These are phyloP conservation scores for Dryoscopus gambensis DNA, from an alignment of 2,113 vertebrate species.

Conservation along the genomic window DNA sequence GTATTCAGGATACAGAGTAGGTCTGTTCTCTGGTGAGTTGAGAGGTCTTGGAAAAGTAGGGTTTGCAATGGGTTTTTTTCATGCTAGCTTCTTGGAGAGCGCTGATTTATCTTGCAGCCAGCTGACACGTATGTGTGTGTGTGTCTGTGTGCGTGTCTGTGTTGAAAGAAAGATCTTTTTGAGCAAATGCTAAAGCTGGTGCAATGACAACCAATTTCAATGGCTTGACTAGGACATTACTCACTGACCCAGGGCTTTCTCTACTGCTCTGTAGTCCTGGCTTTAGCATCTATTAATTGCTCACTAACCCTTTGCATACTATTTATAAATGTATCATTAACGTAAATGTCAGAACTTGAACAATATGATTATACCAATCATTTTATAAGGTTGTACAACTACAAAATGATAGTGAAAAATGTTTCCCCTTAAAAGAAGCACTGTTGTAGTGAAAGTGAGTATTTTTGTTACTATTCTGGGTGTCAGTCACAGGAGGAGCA, in stretches of 20 bases:
- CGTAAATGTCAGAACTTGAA: not conserved
- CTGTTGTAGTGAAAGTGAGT: conserved; percentile 45
- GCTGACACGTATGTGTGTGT: conserved; percentile 26
- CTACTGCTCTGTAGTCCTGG: not conserved
- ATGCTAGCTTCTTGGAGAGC: not conserved
- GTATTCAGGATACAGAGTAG: conserved; percentile 52
- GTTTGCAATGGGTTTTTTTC: conserved; percentile 27
- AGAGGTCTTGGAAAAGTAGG: conserved; percentile 56
- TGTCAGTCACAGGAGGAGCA: conserved; percentile 49
- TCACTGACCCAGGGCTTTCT: not conserved
- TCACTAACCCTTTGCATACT: not conserved
- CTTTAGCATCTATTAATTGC: conserved; percentile 10
- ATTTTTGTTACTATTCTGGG: conserved; percentile 49
- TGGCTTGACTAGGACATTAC: not conserved
- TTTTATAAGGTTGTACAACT: not conserved
- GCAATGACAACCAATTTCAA: not conserved
- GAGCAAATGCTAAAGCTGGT: conserved; percentile 30
- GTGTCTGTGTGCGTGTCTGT: conserved; percentile 9
- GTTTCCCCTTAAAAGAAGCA: conserved; percentile 17
- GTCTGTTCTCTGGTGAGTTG: conserved; percentile 65
- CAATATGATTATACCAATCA: not conserved
- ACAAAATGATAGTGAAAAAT: not conserved
- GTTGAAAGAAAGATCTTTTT: conserved; percentile 20
- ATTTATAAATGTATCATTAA: not conserved
- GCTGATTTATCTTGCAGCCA: conserved; percentile 31